phyloP scores from a whole-genome alignment of 1,140 invertebrate species.

The Macrobrachium rosenbergii region DNA sequence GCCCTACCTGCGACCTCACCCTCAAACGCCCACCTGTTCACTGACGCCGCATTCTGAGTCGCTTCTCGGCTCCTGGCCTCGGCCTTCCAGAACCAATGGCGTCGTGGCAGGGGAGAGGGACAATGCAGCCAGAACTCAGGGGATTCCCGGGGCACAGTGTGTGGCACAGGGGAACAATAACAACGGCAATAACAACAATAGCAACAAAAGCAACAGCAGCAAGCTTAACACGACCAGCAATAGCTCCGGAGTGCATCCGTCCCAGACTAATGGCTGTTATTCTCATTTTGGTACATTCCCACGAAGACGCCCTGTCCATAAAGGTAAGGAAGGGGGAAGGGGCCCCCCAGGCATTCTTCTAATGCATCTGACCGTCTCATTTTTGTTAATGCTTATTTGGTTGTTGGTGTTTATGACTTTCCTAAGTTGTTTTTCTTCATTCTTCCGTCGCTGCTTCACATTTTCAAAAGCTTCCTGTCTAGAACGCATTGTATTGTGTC shows the following conservation, averaged over 20 bases:
- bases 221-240: not conserved
- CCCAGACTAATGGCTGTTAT: conserved; percentile 23
- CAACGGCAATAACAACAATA: not conserved
- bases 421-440: no score
- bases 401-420: not conserved
- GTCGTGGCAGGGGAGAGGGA: not conserved
- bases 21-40: conserved; percentile 1
- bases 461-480: no score
- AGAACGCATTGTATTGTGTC: no score
- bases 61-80: conserved; percentile 42
- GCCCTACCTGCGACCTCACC: conserved; percentile 1
- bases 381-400: not conserved
- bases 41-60: not conserved
- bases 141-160: not conserved
- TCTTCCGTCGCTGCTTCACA: no score
- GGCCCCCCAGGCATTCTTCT: no score
- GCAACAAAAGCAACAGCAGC: not conserved
- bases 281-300: conserved; percentile 60
- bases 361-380: not conserved
- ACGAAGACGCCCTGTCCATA: conserved; percentile 46
- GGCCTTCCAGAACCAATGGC: conserved; percentile 31
- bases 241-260: not conserved
- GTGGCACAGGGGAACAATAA: not conserved
- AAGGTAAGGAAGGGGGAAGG: conserved; percentile 35
- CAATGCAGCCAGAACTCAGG: not conserved